phyloP scores from a whole-genome alignment of 1,140 invertebrate genomes.

The Odontomachus brunneus region DNA sequence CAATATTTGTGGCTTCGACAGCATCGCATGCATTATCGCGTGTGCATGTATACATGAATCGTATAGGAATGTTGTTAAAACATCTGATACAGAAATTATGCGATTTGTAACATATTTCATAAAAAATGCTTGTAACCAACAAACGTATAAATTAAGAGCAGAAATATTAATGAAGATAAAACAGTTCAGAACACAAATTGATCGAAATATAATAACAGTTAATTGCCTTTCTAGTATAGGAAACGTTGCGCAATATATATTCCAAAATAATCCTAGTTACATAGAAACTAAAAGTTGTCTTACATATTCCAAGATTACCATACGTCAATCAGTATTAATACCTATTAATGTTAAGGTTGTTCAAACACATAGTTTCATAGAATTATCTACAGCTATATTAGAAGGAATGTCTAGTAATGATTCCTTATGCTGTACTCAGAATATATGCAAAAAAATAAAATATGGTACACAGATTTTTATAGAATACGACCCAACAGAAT shows the following conservation, averaged over 20 bases:
- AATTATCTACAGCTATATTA: too few species aligned
- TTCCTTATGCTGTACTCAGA: not conserved
- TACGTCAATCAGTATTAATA: not conserved
- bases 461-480: not conserved
- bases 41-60: constrained; percentile 10
- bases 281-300: not conserved
- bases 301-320: not conserved
- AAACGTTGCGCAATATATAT: constrained; percentile 21
- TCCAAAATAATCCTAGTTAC: not conserved
- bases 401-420: too few species aligned
- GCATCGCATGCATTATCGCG: not conserved
- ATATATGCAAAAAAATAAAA: constrained; percentile 16
- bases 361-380: not conserved
- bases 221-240: constrained; percentile 9
- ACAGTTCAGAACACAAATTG: not conserved
- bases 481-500: too few species aligned
- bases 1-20: not conserved
- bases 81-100: constrained; percentile 7
- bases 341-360: not conserved
- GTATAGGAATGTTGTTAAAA: constrained; percentile 25
- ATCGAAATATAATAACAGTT: constrained; percentile 4
- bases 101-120: not conserved
- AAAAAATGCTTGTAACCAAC: constrained; percentile 13
- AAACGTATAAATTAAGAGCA: constrained; percentile 5
- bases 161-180: constrained; percentile 15